Base-by-base conservation (phyloP, 1,140 invertebrate genomes). In the Magallana ariakensis region DNA sequence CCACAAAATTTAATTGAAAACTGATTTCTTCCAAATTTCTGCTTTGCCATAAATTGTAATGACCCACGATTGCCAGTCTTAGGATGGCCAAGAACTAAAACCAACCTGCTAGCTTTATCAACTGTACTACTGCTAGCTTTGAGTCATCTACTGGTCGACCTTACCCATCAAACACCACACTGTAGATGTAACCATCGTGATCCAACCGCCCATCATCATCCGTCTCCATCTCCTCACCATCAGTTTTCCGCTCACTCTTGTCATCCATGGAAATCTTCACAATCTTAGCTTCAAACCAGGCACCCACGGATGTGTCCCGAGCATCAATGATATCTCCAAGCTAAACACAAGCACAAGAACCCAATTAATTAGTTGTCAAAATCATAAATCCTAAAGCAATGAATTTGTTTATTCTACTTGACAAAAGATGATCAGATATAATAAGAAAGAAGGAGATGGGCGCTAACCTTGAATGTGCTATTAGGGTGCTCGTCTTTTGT, bases 311-410 rank as follows among this genome's bases (percentile, higher is more conserved):
- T 19, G 92, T 80, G 90, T 96, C 95, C 87, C 96, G 95, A 46
- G 96, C 96, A 95, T 98, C 97, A 87, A 98, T 94, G 2, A 96
- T 94, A 94, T 98, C 97, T 56, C 96, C 97, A 88, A 97, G 89
- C 95, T 95, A 81, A 75, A 92, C 19, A 82, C 15, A 82, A 82
- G 13, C 5, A 80, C 22, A 87, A 88, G 89, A 89, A 62, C 55
- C 7, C 33, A 5, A 46, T 46, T 5, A 46, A 46, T 46, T 46
- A 46, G 33, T 46, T 46, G 33, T 46, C 33, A 2, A 46, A 46
- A 46, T 46, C 33, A 46, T 46, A 3, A 46, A 46, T 46, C 33
- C 33, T 46, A 46, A 4, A 46, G 33, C 33, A 46, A 1, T 46
- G 33, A 33, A 46, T 46, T 46, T 46, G 2, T 46, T 46, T 46